A percentile compares a stretch with the other conserved stretches of the same genome.
phyloP scores from a whole-genome alignment of 2,888 invertebrate species.

The Orthosia incerta region DNA sequence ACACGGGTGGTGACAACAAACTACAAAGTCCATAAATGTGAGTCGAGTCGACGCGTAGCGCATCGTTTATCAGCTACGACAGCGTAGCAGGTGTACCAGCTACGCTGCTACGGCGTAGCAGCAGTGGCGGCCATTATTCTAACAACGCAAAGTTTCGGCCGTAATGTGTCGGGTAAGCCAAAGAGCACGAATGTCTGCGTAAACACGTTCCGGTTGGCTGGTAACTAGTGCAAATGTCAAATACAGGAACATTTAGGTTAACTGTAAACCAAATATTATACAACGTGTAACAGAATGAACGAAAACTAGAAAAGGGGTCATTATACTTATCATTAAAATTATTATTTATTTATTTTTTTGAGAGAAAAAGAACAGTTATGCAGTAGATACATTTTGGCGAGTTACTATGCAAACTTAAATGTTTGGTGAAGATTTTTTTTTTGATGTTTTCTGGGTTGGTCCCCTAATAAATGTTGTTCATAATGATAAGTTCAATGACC shows the following conservation, averaged over 20 bases:
- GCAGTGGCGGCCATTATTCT: constrained; percentile 33
- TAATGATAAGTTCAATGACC: too few species aligned
- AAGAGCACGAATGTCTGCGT: constrained; percentile 21
- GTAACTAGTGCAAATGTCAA: constrained; percentile 6
- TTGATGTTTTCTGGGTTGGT: too few species aligned
- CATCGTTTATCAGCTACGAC: constrained; percentile 45
- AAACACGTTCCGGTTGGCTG: constrained; percentile 19
- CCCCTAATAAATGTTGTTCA: too few species aligned
- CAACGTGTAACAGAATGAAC: too few species aligned
- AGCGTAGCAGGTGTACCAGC: constrained; percentile 40
- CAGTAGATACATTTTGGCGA: too few species aligned
- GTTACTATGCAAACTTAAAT: too few species aligned
- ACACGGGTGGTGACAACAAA: background rate
- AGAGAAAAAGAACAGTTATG: too few species aligned
- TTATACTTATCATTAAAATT: too few species aligned
- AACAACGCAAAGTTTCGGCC: constrained; percentile 36
- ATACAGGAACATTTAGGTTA: constrained; percentile 7
- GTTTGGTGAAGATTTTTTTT: too few species aligned
- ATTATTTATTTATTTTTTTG: too few species aligned
- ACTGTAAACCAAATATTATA: background rate
- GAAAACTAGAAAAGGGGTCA: too few species aligned
- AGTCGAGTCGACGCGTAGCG: constrained; percentile 33
- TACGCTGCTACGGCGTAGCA: constrained; percentile 39
- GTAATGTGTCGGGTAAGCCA: constrained; percentile 30
- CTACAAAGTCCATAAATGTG: constrained; percentile 34